Conservation (phyloP, 2,888 invertebrate genomes). For the Halictus quadricinctus region DNA sequence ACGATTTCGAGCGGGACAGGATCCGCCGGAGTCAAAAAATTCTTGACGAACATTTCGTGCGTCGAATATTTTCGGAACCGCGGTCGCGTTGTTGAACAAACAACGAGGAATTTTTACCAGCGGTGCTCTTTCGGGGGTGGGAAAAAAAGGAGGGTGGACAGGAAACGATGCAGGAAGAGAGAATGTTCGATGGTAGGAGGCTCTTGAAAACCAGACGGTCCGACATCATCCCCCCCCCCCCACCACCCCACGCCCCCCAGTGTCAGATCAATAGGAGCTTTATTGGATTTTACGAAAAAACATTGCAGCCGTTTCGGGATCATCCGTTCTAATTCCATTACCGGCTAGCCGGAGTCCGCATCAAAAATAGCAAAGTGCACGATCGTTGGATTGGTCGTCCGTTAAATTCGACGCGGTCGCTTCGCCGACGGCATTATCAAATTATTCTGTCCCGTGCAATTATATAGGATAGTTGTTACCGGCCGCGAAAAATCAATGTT, state of each 20-base stretch:
- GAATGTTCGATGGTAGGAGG: constrained; percentile 15
- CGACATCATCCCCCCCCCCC: neutral
- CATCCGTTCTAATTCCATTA: constrained; percentile 73
- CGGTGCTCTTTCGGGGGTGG: neutral
- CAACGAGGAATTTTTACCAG: constrained; percentile 28
- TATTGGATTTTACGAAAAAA: constrained; percentile 65
- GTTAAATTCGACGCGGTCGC: constrained; percentile 58
- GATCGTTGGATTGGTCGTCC: constrained; percentile 29
- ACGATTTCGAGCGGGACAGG: neutral
- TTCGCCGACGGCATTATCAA: constrained; percentile 65
- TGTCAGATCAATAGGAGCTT: constrained; percentile 56
- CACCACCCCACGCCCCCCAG: neutral
- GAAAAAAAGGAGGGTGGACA: neutral
- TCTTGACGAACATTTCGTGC: neutral
- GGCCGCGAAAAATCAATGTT: constrained; percentile 52
- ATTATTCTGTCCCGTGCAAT: constrained; percentile 69
- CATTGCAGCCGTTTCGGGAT: constrained; percentile 58
- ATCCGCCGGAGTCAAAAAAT: neutral
- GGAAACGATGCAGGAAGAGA: constrained; percentile 20
- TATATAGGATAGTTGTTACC: constrained; percentile 64
- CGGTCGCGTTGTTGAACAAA: constrained; percentile 22
- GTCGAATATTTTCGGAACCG: constrained; percentile 24
- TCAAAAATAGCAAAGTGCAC: constrained; percentile 51
- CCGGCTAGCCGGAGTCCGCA: constrained; percentile 37
- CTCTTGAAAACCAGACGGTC: constrained; percentile 45